phyloP scores from a whole-genome alignment of 2,888 invertebrate genomes.

The Lepidonotus clava region DNA sequence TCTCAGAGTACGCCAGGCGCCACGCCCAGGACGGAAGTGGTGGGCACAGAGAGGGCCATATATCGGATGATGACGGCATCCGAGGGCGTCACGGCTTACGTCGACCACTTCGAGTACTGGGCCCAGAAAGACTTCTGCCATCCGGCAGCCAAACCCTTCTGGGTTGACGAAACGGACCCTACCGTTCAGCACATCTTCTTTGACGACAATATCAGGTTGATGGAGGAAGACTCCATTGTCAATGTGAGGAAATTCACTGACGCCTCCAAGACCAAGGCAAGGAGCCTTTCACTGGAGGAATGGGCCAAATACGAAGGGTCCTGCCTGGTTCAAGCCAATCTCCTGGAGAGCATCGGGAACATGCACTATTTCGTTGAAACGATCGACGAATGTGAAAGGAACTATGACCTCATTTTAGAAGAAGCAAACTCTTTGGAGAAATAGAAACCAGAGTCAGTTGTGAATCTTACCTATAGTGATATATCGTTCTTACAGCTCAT shows the following conservation, averaged over 20 bases:
- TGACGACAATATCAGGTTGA: conserved; percentile 78
- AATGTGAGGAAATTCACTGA: conserved; percentile 74
- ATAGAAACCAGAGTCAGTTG: background rate
- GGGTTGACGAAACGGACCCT: conserved; percentile 73
- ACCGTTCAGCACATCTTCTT: conserved; percentile 79
- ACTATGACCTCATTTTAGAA: conserved; percentile 66
- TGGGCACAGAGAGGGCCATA: conserved; percentile 68
- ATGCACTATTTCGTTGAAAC: conserved; percentile 75
- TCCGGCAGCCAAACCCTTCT: conserved; percentile 76
- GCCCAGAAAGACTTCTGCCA: conserved; percentile 74
- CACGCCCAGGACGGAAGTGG: conserved; percentile 51
- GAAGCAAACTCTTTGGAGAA: background rate
- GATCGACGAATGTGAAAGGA: conserved; percentile 73
- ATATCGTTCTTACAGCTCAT: too few relatives aligned
- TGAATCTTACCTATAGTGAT: background rate
- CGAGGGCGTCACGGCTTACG: conserved; percentile 74
- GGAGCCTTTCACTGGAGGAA: conserved; percentile 70
- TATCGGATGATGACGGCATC: conserved; percentile 71
- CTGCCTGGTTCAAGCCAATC: conserved; percentile 77
- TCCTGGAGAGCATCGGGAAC: conserved; percentile 75
- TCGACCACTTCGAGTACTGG: conserved; percentile 78
- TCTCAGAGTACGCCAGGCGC: background rate
- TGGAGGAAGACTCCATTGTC: conserved; percentile 78
- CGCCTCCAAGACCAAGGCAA: conserved; percentile 58
- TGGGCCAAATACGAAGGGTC: conserved; percentile 72